Percentiles rank a stretch among this genome's conserved stretches.
These are phyloP conservation scores for Pelagia noctiluca DNA, from an alignment of 30 jellyfish, hydroid and myxozoan genomes.

Conservation along the genomic window DNA sequence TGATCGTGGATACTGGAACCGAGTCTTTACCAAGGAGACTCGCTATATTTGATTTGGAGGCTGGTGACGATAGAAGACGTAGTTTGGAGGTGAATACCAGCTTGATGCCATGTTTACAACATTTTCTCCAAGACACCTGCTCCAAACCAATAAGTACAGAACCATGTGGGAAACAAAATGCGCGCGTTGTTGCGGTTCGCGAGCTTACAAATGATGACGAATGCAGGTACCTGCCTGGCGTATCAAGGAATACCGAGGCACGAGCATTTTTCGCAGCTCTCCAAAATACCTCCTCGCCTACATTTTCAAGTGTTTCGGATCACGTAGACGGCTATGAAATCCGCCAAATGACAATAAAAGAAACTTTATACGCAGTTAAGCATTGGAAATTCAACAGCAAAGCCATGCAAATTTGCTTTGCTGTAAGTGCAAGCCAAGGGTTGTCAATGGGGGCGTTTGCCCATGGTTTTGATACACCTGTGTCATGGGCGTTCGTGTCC, in stretches of 20 bases:
- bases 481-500: constrained; percentile 63
- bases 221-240: background rate
- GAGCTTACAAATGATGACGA: background rate
- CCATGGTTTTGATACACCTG: constrained; percentile 33
- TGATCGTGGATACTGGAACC: background rate
- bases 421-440: constrained; percentile 45
- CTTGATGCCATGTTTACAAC: background rate
- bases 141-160: background rate
- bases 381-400: constrained; percentile 58
- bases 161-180: background rate
- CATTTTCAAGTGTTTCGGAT: background rate
- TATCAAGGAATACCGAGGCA: background rate
- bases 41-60: constrained; percentile 14
- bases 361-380: constrained; percentile 40
- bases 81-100: background rate
- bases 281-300: background rate
- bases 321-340: constrained; percentile 37
- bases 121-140: background rate
- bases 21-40: background rate
- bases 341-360: constrained; percentile 51
- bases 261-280: constrained; percentile 44
- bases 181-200: background rate
- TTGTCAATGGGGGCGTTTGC: constrained; percentile 68
- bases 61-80: background rate
- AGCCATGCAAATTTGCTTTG: constrained; percentile 28